These are phyloP conservation scores for Calephelis perditalis DNA, from an alignment of 2,888 invertebrate species.

Conservation along the genomic window DNA sequence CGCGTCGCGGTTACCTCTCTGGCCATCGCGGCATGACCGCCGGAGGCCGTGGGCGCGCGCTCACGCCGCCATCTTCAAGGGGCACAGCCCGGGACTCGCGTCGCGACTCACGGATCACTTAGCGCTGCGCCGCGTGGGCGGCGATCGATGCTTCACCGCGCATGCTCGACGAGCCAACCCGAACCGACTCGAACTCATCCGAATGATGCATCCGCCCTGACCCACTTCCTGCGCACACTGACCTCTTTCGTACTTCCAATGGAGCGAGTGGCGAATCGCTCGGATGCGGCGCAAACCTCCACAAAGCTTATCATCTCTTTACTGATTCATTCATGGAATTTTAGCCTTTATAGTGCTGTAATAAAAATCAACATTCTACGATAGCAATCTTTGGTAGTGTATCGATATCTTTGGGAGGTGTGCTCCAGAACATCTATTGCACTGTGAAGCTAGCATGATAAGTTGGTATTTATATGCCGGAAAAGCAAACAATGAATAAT, in stretches of 20 bases:
- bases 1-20: conserved; percentile 79
- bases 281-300: conserved; percentile 33
- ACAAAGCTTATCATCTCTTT: conserved; percentile 17
- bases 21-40: conserved; percentile 84
- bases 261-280: conserved; percentile 34
- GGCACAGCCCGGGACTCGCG: conserved; percentile 69
- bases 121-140: conserved; percentile 53
- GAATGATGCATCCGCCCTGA: conserved; percentile 58
- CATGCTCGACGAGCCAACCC: conserved; percentile 59
- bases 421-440: conserved; percentile 39
- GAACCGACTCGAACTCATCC: conserved; percentile 47
- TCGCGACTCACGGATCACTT: conserved; percentile 64
- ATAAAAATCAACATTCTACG: not conserved
- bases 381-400: not conserved
- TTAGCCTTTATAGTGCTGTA: not conserved
- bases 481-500: conserved; percentile 44
- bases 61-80: conserved; percentile 74
- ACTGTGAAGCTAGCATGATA: conserved; percentile 44
- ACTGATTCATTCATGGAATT: conserved; percentile 29
- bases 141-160: conserved; percentile 54
- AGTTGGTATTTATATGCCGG: conserved; percentile 37
- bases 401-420: not conserved
- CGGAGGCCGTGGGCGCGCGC: conserved; percentile 79
- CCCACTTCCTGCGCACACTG: conserved; percentile 65
- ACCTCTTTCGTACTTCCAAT: conserved; percentile 40